These are phyloP conservation scores for Misgurnus anguillicaudatus DNA, from an alignment of 2,113 vertebrate species.

Conservation along the genomic window DNA sequence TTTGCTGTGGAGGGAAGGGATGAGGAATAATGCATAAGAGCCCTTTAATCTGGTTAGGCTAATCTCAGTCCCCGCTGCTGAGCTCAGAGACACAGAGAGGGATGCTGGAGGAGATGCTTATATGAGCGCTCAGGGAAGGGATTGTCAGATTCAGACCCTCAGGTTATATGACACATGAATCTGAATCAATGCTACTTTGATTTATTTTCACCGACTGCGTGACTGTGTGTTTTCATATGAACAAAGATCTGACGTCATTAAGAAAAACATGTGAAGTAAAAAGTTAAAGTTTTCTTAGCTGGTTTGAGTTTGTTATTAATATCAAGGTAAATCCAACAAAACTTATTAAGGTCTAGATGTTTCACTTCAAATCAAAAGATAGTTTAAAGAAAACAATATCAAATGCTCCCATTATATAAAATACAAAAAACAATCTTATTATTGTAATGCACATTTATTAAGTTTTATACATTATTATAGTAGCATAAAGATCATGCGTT, in stretches of 20 bases:
- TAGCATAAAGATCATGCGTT: too few relatives aligned
- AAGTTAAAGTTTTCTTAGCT: neutral
- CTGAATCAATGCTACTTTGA: conserved; percentile 47
- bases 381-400: neutral
- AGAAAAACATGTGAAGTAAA: neutral
- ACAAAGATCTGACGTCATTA: neutral
- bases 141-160: conserved; percentile 45
- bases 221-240: conserved; percentile 15
- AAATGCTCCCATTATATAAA: too few relatives aligned
- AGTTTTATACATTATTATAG: too few relatives aligned
- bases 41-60: conserved; percentile 58
- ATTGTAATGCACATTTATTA: too few relatives aligned
- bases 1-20: conserved; percentile 37
- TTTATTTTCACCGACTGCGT: conserved; percentile 22
- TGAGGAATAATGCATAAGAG: conserved; percentile 54
- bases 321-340: neutral
- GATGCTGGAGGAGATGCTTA: conserved; percentile 47
- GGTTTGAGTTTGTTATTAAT: neutral
- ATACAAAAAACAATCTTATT: too few relatives aligned
- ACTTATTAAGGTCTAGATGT: too few relatives aligned
- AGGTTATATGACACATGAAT: conserved; percentile 48
- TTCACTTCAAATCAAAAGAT: too few relatives aligned
- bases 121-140: conserved; percentile 42
- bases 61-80: conserved; percentile 51
- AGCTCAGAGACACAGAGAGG: conserved; percentile 25